These are phyloP conservation scores for Oreochromis tanganicae DNA, from an alignment of 2,113 vertebrate species.

Conservation along the genomic window DNA sequence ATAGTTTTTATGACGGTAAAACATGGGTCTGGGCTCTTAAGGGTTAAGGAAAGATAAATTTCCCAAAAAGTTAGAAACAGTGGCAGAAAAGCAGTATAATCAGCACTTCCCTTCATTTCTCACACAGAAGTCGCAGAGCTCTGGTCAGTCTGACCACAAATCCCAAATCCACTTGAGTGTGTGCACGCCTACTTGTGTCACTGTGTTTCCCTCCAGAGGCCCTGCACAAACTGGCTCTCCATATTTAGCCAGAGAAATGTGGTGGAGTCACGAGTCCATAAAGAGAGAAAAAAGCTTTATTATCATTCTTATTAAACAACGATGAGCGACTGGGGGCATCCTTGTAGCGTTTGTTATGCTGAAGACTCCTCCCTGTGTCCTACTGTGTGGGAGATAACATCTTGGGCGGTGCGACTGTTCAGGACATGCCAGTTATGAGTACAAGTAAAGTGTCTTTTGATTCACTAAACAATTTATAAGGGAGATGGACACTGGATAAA, in stretches of 20 bases:
- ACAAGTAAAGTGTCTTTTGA: neutral
- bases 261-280: neutral
- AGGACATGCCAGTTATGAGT: neutral
- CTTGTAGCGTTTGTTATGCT: neutral
- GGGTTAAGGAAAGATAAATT: neutral
- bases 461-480: neutral
- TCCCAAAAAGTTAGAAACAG: neutral
- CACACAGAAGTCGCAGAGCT: neutral
- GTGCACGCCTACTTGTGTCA: neutral
- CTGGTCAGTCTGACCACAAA: neutral
- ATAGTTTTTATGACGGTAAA: too few species aligned
- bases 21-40: too few species aligned
- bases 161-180: neutral
- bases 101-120: neutral
- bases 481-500: neutral
- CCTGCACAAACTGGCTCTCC: neutral
- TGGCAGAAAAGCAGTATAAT: neutral
- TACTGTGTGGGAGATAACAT: conserved; percentile 7
- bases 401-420: neutral
- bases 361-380: conserved; percentile 27
- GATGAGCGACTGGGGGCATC: neutral
- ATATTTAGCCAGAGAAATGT: neutral
- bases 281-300: neutral
- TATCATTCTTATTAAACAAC: neutral
- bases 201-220: neutral